Evolutionary conservation across 2,113 vertebrate genomes (phyloP).

Genomic region (Lepus timidus): DNA sequence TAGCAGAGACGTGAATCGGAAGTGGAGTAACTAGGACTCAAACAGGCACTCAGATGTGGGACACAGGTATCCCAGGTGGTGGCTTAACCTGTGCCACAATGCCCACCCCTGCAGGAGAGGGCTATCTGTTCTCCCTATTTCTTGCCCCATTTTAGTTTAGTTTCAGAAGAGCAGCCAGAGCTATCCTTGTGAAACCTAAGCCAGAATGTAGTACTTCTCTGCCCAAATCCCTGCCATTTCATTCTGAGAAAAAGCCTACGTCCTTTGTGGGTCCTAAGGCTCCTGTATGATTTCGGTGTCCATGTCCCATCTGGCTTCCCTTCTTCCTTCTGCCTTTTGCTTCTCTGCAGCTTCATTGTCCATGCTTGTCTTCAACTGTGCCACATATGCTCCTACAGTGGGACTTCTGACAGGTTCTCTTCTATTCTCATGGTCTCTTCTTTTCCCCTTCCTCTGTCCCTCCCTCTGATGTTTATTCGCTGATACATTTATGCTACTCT

Average conservation of each 20-base stretch:
- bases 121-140: neutral
- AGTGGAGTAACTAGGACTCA: no score
- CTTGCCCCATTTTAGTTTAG: neutral
- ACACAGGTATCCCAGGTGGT: no score
- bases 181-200: neutral
- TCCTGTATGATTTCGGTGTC: neutral
- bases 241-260: neutral
- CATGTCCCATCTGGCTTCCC: fast-evolving
- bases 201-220: neutral
- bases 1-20: no score
- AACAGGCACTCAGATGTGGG: no score
- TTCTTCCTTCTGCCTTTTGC: neutral
- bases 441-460: fast-evolving
- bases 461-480: neutral
- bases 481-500: neutral
- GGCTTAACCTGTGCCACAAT: no score
- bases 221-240: no score
- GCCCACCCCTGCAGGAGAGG: no score
- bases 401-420: fast-evolving
- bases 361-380: neutral
- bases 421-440: no score
- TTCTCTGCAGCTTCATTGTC: neutral
- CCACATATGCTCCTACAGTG: fast-evolving
- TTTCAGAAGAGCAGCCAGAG: neutral
- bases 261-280: neutral